Percentiles rank a stretch among this genome's conserved stretches.
phyloP scores from a whole-genome alignment of 2,113 vertebrate species.

The Laticauda colubrina region DNA sequence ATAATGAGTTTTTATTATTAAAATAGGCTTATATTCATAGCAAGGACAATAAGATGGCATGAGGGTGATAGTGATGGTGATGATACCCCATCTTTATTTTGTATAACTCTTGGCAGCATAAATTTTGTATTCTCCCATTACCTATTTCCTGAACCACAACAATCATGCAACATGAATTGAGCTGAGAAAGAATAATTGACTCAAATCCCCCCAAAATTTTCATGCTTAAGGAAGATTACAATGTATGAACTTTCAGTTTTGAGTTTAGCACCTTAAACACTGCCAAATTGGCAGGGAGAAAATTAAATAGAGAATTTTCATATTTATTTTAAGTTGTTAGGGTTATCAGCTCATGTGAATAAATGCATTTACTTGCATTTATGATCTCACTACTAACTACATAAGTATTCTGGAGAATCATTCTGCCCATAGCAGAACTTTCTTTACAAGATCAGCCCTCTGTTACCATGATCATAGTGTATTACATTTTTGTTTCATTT shows the following conservation, averaged over 20 bases:
- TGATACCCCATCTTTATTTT: not conserved
- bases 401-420: not conserved
- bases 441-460: not conserved
- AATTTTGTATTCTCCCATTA: not conserved
- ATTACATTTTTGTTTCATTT: not conserved
- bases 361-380: not conserved
- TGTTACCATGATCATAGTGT: not conserved
- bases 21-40: not conserved
- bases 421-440: not conserved
- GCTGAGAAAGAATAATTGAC: not conserved
- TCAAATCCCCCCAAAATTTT: not conserved
- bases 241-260: not conserved
- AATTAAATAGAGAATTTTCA: not conserved
- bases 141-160: not conserved
- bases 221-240: not conserved
- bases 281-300: not conserved
- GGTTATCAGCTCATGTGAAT: not conserved
- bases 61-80: not conserved
- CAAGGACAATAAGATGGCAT: not conserved
- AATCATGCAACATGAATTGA: not conserved
- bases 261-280: not conserved
- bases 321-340: not conserved
- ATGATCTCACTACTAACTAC: not conserved
- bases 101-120: not conserved
- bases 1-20: not conserved